These are phyloP conservation scores for Argyrosomus japonicus DNA, from an alignment of 2,113 vertebrate genomes.

Conservation along the genomic window DNA sequence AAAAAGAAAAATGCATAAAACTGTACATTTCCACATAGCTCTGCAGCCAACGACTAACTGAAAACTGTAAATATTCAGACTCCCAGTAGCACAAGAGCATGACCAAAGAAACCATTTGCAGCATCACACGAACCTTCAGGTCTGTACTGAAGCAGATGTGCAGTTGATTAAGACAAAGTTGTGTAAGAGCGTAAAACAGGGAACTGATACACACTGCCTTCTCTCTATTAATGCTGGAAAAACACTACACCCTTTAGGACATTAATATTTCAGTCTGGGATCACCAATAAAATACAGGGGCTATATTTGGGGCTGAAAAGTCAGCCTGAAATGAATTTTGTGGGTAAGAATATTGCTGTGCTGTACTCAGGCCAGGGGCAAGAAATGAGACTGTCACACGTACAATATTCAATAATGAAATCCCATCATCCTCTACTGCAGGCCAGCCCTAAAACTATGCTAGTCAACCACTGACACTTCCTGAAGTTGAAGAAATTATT, in stretches of 20 bases:
- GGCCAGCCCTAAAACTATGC: constrained; percentile 45
- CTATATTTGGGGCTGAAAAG: constrained; percentile 56
- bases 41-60: constrained; percentile 6
- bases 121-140: background rate
- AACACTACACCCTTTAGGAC: constrained; percentile 21
- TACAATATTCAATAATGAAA: constrained; percentile 67
- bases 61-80: constrained; percentile 26
- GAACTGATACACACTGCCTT: background rate
- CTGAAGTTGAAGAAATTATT: constrained; percentile 59
- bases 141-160: background rate
- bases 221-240: constrained; percentile 25
- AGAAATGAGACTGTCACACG: constrained; percentile 68
- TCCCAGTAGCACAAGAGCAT: constrained; percentile 2
- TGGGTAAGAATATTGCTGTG: constrained; percentile 58
- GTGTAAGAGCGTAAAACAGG: background rate
- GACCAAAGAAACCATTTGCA: constrained; percentile 36
- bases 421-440: constrained; percentile 66
- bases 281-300: constrained; percentile 58
- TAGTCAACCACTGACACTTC: constrained; percentile 41
- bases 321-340: constrained; percentile 68
- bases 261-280: constrained; percentile 62
- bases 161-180: constrained; percentile 9
- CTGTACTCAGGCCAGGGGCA: constrained; percentile 47
- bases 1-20: background rate
- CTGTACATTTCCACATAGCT: background rate